A percentile compares a stretch with the other conserved stretches of the same genome.
These are phyloP conservation scores for Drosophila austrosaltans DNA, from an alignment of 2,888 invertebrate species.

Conservation along the genomic window DNA sequence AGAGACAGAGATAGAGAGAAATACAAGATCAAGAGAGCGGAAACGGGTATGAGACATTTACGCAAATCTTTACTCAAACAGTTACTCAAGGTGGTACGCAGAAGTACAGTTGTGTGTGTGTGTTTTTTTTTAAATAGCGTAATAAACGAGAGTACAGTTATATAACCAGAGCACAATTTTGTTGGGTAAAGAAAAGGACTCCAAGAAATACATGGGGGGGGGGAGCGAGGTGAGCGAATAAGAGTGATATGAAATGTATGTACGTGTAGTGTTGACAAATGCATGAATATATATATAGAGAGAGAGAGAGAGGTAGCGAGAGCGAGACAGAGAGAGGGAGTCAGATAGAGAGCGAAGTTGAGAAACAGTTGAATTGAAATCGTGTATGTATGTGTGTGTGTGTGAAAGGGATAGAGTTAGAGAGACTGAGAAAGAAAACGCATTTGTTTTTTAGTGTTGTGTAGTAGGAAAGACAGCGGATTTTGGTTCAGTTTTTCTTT, in stretches of 20 bases:
- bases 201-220: conserved; percentile 34
- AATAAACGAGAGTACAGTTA: conserved; percentile 51
- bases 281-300: conserved; percentile 19
- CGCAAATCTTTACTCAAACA: conserved; percentile 45
- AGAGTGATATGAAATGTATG: conserved; percentile 24
- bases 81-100: conserved; percentile 54
- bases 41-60: conserved; percentile 30
- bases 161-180: conserved; percentile 51
- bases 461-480: conserved; percentile 1
- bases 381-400: background rate
- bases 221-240: conserved; percentile 18
- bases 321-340: background rate
- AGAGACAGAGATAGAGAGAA: conserved; percentile 27
- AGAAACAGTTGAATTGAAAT: background rate
- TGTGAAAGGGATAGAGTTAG: background rate
- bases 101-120: conserved; percentile 23
- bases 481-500: conserved; percentile 1
- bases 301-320: background rate
- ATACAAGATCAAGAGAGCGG: conserved; percentile 36
- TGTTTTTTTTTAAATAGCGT: conserved; percentile 36
- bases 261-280: conserved; percentile 28
- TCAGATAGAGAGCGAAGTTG: background rate
- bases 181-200: conserved; percentile 8
- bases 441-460: conserved; percentile 1
- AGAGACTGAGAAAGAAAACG: conserved; percentile 13